Evolutionary conservation across 2,888 invertebrate species (phyloP), one percentile per base, ranked within the genome.

Genomic region (Parnassius smintheus): DNA sequence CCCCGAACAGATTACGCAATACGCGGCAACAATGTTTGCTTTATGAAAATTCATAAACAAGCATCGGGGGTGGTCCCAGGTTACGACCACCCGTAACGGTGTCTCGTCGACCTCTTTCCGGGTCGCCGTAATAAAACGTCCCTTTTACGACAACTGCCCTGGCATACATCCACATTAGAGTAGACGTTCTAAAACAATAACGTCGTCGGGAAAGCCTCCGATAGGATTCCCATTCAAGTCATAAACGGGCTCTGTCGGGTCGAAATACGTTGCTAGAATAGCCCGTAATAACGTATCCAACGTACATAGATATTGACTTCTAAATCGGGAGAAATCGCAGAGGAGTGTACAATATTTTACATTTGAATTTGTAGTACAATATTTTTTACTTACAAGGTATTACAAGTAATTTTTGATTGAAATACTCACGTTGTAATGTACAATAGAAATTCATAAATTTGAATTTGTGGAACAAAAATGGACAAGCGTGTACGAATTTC

Each of bases 31-130:
- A 70, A 74, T 74, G 75, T 59, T 76, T 75, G 74, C 75, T 78
- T 75, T 76, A 80, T 77, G 76, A 81, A 83, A 82, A 81, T 85
- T 83, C 75, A 84, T 82, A 82, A 82, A 77, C 76, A 75, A 78
- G 44, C 64, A 68, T 72, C 69, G 69, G 72, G 77, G 81, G 80
- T 77, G 81, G 80, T 80, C 80, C 72, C 76, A 75, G 76, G 80
- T 82, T 80, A 82, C 81, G 87, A 82, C 81, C 83, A 81, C 80
- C 81, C 82, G 76, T 76, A 70, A 69, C 76, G 73, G 77, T 73
- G 44, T 49, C 58, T 71, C 75, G 68, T 70, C 76, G 76, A 74
- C 78, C 78, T 74, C 75, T 72, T 74, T 74, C 76, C 72, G 74
- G 74, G 70, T 74, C 74, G 70, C 68, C 71, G 77, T 77, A 78